Evolutionary conservation across 2,888 invertebrate genomes (phyloP), one percentile per base, ranked within the genome.

Genomic region (Parelbella ahira): DNA sequence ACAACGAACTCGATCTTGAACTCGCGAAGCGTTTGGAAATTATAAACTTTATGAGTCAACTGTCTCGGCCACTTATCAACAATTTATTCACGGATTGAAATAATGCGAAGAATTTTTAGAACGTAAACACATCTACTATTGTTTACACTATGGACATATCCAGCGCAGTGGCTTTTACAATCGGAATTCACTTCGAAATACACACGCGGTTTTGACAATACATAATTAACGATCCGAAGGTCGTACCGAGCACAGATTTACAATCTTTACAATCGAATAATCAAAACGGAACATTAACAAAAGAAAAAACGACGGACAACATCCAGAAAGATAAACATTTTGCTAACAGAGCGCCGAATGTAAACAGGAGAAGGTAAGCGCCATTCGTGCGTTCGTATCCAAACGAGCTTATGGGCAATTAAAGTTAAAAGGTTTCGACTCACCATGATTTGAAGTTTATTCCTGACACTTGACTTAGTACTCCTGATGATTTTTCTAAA

Each of bases 301-400:
- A 67, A 61, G 62, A 59, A 64, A 63, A 61, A 60, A 63, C 64
- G 68, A 70, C 59, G 63, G 75, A 74, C 65, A 68, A 63, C 73
- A 68, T 66, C 70, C 74, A 75, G 74, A 71, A 54, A 66, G 67
- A 61, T 77, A 78, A 78, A 78, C 76, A 76, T 67, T 67, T 62
- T 60, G 65, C 63, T 63, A 66, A 60, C 54, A 51, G 47, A 51
- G 52, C 53, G 52, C 29, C 39, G 38, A 63, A 60, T 47, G 65
- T 77, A 77, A 77, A 79, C 76, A 76, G 43, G 47, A 41, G 48
- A 47, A 52, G 43, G 50, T 53, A 60, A 65, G 67, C 68, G 68
- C 66, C 68, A 63, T 58, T 61, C 34, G 37, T 28, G 28, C n/a
- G 10, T 28, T 42, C 28, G 28, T 42, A 42, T 28, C 41, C 41